Percentiles rank a stretch among this genome's conserved stretches.
Conservation (phyloP, 1,140 invertebrate species). For the Drosophila trapezifrons region DNA sequence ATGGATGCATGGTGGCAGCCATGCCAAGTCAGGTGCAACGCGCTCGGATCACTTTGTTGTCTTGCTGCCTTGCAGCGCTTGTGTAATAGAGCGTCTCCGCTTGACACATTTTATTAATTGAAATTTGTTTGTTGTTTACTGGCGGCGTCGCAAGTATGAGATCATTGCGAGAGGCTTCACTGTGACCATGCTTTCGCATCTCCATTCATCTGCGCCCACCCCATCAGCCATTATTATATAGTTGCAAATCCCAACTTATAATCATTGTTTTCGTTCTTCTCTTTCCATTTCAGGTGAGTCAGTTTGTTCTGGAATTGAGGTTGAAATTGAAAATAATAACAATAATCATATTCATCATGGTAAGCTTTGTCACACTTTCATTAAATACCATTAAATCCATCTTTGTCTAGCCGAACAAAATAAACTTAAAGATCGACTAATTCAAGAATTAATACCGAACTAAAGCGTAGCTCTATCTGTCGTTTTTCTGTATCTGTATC, state of each 20-base stretch:
- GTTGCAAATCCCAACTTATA: conserved; percentile 26
- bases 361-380: conserved; percentile 84
- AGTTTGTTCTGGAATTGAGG: conserved; percentile 84
- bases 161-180: conserved; percentile 20
- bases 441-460: conserved; percentile 39
- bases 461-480: conserved; percentile 36
- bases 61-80: conserved; percentile 33
- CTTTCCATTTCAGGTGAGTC: conserved; percentile 82
- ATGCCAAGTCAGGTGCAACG: conserved; percentile 61
- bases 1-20: conserved; percentile 19
- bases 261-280: conserved; percentile 53
- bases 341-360: conserved; percentile 84
- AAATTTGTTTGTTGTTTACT: conserved; percentile 79
- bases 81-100: conserved; percentile 73
- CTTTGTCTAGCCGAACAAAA: conserved; percentile 53
- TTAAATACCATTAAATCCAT: conserved; percentile 82
- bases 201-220: not conserved
- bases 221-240: too few species aligned
- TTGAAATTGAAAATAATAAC: conserved; percentile 85
- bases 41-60: conserved; percentile 37
- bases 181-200: conserved; percentile 14
- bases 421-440: conserved; percentile 25
- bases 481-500: conserved; percentile 16
- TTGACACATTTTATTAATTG: conserved; percentile 81
- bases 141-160: conserved; percentile 27